Conservation (phyloP, 53 echinoderm and acorn worm species). For the Arbacia lixula region DNA sequence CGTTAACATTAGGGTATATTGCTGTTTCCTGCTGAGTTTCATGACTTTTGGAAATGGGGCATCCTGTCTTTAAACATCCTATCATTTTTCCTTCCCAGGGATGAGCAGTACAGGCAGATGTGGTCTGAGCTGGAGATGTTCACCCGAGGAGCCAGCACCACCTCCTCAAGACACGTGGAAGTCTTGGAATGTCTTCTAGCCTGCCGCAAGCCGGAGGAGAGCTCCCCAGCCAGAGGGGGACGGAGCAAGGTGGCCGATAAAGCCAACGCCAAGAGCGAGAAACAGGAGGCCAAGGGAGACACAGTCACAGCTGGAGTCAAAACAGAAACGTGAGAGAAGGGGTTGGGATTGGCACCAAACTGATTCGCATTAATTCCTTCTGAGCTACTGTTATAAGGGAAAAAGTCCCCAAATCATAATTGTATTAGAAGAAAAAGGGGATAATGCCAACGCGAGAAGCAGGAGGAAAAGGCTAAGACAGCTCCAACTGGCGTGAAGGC, state of each 20-base stretch:
- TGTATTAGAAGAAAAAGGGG: too few species aligned
- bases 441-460: too few species aligned
- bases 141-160: constrained; percentile 69
- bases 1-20: too few species aligned
- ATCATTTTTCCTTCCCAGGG: too few species aligned
- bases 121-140: constrained; percentile 93
- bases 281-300: constrained; percentile 63
- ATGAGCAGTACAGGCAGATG: constrained; percentile 97
- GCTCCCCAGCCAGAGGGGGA: constrained; percentile 41
- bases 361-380: too few species aligned
- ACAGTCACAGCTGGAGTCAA: constrained; percentile 39
- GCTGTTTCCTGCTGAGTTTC: too few species aligned
- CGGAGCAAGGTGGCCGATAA: constrained; percentile 66
- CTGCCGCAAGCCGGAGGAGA: constrained; percentile 77
- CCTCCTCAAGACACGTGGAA: constrained; percentile 83
- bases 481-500: background rate
- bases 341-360: too few species aligned
- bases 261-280: constrained; percentile 53
- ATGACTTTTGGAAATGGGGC: too few species aligned
- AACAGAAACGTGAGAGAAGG: constrained; percentile 33
- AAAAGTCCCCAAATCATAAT: too few species aligned
- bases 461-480: too few species aligned
- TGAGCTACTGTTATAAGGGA: too few species aligned
- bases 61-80: too few species aligned
- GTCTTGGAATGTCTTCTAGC: constrained; percentile 86